Conservation (phyloP, 2,888 invertebrate genomes). For the Cyclophora albipunctata region DNA sequence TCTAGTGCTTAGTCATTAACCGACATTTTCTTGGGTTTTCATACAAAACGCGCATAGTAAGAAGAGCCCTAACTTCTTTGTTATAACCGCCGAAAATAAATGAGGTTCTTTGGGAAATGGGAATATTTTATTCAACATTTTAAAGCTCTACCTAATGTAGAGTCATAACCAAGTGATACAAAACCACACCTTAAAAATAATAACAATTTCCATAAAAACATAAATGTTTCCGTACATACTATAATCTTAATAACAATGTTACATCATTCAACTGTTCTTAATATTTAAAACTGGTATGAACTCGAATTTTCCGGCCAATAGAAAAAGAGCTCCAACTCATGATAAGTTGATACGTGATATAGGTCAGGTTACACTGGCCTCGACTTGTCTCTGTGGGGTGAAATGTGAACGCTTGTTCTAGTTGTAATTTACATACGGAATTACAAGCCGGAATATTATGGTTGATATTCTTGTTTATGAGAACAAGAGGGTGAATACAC, state of each 20-base stretch:
- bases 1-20: too few species aligned
- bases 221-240: conserved; percentile 4
- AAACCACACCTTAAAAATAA: not conserved
- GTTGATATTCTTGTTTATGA: conserved; percentile 55
- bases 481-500: conserved; percentile 20
- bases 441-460: conserved; percentile 63
- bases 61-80: too few species aligned
- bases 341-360: conserved; percentile 12
- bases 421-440: conserved; percentile 72
- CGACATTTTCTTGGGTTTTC: too few species aligned
- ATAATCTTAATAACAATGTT: not conserved
- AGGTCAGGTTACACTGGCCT: conserved; percentile 32
- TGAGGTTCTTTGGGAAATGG: too few species aligned
- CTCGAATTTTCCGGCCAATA: conserved; percentile 37
- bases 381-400: conserved; percentile 51
- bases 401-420: conserved; percentile 58
- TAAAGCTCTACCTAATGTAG: too few species aligned
- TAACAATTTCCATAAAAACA: not conserved
- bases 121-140: too few species aligned
- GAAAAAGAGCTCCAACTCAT: conserved; percentile 25
- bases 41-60: too few species aligned
- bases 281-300: conserved; percentile 64
- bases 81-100: too few species aligned
- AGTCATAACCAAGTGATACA: too few species aligned
- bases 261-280: conserved; percentile 35